Conservation (phyloP, 1,140 invertebrate species). For the Cotesia vestalis region DNA sequence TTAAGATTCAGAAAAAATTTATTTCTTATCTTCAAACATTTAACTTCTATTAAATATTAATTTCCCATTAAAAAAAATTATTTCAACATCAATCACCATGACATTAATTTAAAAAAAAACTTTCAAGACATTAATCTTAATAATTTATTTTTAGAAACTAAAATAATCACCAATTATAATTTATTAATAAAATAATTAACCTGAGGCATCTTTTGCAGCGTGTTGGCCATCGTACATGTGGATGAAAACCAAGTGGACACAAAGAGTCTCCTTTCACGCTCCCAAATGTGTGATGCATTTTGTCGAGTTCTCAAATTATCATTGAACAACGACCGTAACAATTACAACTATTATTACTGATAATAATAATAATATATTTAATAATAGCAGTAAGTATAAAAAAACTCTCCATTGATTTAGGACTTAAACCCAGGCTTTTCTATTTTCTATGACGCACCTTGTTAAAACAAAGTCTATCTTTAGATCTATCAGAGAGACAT, state of each 20-base stretch:
- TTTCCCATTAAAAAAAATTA: too few relatives aligned
- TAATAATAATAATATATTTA: not conserved
- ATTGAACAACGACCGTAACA: slow-evolving; percentile 2
- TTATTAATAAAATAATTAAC: slow-evolving; percentile 48
- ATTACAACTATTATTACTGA: not conserved
- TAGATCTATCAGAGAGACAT: slow-evolving; percentile 41
- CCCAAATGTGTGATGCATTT: slow-evolving; percentile 84
- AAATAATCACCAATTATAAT: too few relatives aligned
- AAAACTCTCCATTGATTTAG: slow-evolving; percentile 15
- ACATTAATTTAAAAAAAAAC: too few relatives aligned
- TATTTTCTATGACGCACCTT: slow-evolving; percentile 26
- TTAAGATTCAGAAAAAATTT: too few relatives aligned
- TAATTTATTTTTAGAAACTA: too few relatives aligned
- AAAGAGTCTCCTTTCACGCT: slow-evolving; percentile 84
- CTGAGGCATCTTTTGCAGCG: slow-evolving; percentile 92
- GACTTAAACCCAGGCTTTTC: slow-evolving; percentile 31
- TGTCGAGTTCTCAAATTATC: slow-evolving; percentile 29
- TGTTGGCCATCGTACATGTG: slow-evolving; percentile 91
- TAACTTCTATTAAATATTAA: too few relatives aligned
- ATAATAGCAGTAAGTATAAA: not conserved
- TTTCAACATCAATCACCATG: too few relatives aligned
- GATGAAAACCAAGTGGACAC: slow-evolving; percentile 92
- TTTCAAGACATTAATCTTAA: too few relatives aligned
- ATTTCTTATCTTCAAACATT: too few relatives aligned
- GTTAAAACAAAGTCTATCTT: slow-evolving; percentile 38